Evolutionary conservation across 2,797 vertebrate species (phyloP).

Genomic region (Sebastes ruberrimus): DNA sequence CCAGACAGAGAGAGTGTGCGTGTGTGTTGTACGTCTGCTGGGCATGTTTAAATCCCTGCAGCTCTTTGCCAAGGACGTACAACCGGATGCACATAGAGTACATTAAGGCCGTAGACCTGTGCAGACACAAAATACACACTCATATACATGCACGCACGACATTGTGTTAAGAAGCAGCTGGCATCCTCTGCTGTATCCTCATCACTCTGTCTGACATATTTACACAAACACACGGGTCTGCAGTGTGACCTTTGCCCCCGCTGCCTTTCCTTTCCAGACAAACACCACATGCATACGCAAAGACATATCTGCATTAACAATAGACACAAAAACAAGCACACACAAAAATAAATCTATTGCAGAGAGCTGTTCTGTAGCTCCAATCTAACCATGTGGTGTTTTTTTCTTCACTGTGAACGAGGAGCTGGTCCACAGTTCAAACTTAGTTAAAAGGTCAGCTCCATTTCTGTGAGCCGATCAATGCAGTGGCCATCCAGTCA

Average conservation of each 20-base stretch:
- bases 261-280: constrained; percentile 28
- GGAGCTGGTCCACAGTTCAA: constrained; percentile 34
- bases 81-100: constrained; percentile 20
- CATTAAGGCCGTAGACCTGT: constrained; percentile 20
- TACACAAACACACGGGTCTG: constrained; percentile 55
- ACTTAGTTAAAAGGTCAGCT: constrained; percentile 67
- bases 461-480: constrained; percentile 60
- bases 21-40: neutral
- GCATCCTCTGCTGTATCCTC: constrained; percentile 43
- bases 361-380: neutral
- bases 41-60: constrained; percentile 46
- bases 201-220: constrained; percentile 59
- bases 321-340: neutral
- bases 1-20: constrained; percentile 23
- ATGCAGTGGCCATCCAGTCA: constrained; percentile 55
- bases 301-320: constrained; percentile 17
- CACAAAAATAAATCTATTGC: constrained; percentile 24
- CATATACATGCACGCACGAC: neutral
- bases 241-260: constrained; percentile 49
- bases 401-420: constrained; percentile 19
- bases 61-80: constrained; percentile 57
- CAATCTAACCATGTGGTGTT: neutral
- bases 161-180: constrained; percentile 44
- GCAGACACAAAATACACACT: constrained; percentile 36
- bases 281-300: constrained; percentile 17